phyloP scores from a whole-genome alignment of 1,140 invertebrate species.

The Trichogramma pretiosum region DNA sequence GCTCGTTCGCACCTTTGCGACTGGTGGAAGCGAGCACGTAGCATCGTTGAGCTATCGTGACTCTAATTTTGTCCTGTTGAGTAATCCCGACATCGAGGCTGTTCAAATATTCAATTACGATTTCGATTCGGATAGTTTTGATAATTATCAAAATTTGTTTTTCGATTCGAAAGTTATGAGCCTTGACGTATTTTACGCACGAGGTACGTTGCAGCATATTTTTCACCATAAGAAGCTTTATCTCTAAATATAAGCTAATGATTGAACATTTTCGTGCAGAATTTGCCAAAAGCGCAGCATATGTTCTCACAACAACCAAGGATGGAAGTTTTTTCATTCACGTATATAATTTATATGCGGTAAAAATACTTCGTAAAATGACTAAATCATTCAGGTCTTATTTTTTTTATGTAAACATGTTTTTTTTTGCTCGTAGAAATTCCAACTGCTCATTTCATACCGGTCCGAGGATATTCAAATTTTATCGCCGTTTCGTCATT shows the following conservation, averaged over 20 bases:
- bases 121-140: constrained; percentile 21
- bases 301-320: constrained; percentile 24
- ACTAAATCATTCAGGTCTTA: neutral
- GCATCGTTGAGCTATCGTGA: constrained; percentile 19
- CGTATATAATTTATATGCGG: constrained; percentile 26
- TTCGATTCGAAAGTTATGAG: constrained; percentile 18
- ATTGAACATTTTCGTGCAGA: constrained; percentile 23
- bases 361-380: constrained; percentile 12
- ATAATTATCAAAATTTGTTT: constrained; percentile 29
- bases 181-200: constrained; percentile 25
- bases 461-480: constrained; percentile 22
- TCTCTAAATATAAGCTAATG: no score
- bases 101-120: constrained; percentile 28
- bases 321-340: constrained; percentile 27
- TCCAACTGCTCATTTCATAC: constrained; percentile 21
- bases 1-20: constrained; percentile 2
- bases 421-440: constrained; percentile 23
- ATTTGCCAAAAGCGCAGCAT: constrained; percentile 22
- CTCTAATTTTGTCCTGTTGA: constrained; percentile 26
- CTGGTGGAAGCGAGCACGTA: constrained; percentile 24
- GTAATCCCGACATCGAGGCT: constrained; percentile 24
- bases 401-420: neutral
- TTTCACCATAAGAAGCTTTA: no score
- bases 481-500: constrained; percentile 23
- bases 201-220: no score